Conservation (phyloP, 2,113 vertebrate genomes). For the Centrocercus urophasianus region DNA sequence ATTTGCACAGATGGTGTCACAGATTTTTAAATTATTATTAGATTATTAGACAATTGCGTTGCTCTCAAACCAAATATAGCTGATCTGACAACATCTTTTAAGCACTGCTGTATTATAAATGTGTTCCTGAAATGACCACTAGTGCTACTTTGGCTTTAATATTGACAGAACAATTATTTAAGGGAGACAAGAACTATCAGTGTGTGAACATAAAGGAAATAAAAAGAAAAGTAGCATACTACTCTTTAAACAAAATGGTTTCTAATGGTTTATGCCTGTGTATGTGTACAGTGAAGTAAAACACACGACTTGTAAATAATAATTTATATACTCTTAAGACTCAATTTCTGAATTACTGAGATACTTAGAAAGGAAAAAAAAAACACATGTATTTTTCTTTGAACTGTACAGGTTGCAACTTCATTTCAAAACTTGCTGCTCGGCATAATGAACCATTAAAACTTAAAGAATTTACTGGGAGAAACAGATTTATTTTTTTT, state of each 20-base stretch:
- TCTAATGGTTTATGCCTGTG: not conserved
- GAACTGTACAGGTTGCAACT: not conserved
- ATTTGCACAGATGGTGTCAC: conserved; percentile 59
- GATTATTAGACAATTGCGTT: conserved; percentile 57
- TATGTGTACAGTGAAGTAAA: not conserved
- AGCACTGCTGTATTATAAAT: not conserved
- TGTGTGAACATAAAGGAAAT: not conserved
- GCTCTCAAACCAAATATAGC: conserved; percentile 33
- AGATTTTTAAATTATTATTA: conserved; percentile 66
- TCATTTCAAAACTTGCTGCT: not conserved
- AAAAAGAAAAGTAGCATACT: not conserved
- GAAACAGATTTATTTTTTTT: not conserved
- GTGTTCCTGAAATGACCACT: not conserved
- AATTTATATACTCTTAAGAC: not conserved
- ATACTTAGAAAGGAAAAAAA: not conserved
- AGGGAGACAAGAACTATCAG: not conserved
- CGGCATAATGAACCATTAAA: not conserved
- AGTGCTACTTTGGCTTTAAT: not conserved
- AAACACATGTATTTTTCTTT: rapidly evolving
- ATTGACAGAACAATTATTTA: not conserved
- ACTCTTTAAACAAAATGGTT: not conserved
- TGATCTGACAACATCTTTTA: conserved; percentile 12
- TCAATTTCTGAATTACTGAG: not conserved
- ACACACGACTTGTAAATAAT: not conserved
- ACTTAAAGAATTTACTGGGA: not conserved